phyloP scores from a whole-genome alignment of 1,140 invertebrate genomes.

The Plutomurus gul region DNA sequence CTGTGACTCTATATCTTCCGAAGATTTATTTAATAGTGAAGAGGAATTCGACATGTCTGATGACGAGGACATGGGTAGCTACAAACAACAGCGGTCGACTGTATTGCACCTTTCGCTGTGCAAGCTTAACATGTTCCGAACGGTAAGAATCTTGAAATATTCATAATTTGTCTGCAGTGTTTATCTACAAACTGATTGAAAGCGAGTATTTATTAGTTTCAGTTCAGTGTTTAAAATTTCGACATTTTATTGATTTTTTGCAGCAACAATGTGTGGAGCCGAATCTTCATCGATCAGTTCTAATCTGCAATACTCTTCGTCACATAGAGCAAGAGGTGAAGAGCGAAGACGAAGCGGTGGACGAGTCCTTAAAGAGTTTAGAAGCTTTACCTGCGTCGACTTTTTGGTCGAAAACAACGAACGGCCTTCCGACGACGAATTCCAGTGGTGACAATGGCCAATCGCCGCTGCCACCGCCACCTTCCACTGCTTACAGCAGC shows the following conservation, averaged over 20 bases:
- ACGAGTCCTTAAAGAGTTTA: slow-evolving; percentile 37
- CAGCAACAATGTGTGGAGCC: slow-evolving; percentile 85
- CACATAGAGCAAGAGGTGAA: slow-evolving; percentile 89
- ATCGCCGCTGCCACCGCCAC: neutral
- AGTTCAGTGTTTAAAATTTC: neutral
- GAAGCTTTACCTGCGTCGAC: slow-evolving; percentile 41
- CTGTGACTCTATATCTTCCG: slow-evolving; percentile 55
- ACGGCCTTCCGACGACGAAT: neutral
- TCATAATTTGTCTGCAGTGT: neutral
- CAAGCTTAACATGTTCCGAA: slow-evolving; percentile 70
- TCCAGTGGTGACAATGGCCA: neutral
- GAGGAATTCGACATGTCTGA: slow-evolving; percentile 53
- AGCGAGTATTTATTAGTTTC: too few relatives aligned
- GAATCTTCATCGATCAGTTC: slow-evolving; percentile 85
- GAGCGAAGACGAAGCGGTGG: slow-evolving; percentile 63
- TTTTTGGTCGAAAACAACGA: slow-evolving; percentile 40
- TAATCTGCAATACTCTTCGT: slow-evolving; percentile 91
- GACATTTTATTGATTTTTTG: slow-evolving; percentile 26
- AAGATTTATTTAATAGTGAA: slow-evolving; percentile 54
- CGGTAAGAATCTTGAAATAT: slow-evolving; percentile 37
- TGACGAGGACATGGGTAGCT: slow-evolving; percentile 63
- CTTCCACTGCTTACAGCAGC: neutral
- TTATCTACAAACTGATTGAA: neutral
- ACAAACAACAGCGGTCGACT: slow-evolving; percentile 80
- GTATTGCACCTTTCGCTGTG: slow-evolving; percentile 91